Evolutionary conservation across 2,113 vertebrate species (phyloP).

Genomic region (Polypterus senegalus): DNA sequence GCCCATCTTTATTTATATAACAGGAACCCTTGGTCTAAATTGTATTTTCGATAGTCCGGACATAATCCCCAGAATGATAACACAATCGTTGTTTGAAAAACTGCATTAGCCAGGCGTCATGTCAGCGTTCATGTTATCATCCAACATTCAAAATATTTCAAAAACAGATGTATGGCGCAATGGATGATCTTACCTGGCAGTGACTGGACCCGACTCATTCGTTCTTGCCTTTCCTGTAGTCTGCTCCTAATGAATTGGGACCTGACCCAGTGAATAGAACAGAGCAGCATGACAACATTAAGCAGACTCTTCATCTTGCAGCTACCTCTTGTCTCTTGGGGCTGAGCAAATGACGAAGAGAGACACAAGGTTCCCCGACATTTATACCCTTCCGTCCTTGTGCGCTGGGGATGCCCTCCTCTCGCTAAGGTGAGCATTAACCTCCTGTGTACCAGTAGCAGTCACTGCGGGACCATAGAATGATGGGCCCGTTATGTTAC

Average conservation of each 20-base stretch:
- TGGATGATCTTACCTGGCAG: conserved; percentile 34
- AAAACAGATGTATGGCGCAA: background rate
- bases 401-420: background rate
- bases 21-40: conserved; percentile 11
- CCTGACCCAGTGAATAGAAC: background rate
- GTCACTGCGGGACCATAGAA: background rate
- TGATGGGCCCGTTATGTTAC: background rate
- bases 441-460: background rate
- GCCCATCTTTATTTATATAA: background rate
- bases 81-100: background rate
- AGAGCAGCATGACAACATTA: background rate
- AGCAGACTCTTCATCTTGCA: background rate
- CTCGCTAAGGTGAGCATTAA: background rate
- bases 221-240: conserved; percentile 19
- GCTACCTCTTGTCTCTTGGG: conserved; percentile 1
- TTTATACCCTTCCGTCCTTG: conserved; percentile 42
- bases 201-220: conserved; percentile 25
- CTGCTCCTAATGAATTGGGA: background rate
- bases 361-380: conserved; percentile 38
- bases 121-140: background rate
- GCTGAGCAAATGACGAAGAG: conserved; percentile 32
- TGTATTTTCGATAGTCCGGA: conserved; percentile 20
- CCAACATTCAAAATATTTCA: background rate
- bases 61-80: background rate
- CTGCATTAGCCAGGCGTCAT: background rate